Evolutionary conservation across 2,797 vertebrate species (phyloP).

Genomic region (Sphenodon punctatus): DNA sequence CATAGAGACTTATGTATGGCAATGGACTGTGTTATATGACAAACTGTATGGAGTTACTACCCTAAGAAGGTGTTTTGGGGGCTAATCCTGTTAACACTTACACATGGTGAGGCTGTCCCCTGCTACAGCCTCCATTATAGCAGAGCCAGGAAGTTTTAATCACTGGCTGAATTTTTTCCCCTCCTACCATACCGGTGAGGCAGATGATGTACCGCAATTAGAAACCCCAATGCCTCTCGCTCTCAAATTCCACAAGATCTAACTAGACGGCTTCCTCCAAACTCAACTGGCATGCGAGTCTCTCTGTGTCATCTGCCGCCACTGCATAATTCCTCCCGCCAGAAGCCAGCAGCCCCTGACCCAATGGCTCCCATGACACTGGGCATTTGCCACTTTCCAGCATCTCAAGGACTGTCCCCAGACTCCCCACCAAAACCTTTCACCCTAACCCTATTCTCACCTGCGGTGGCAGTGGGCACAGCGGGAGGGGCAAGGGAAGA

Average conservation of each 20-base stretch:
- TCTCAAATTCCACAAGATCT: slow-evolving; percentile 22
- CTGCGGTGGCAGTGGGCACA: too few species aligned
- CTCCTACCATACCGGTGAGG: neutral
- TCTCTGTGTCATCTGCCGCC: neutral
- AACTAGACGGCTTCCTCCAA: slow-evolving; percentile 18
- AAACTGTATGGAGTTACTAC: too few species aligned
- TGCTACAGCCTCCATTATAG: neutral
- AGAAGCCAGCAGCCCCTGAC: neutral
- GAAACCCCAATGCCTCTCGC: neutral
- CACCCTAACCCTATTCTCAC: too few species aligned
- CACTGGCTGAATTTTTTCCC: neutral
- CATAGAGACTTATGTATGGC: too few species aligned
- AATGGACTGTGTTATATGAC: too few species aligned
- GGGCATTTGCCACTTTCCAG: too few species aligned
- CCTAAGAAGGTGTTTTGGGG: too few species aligned
- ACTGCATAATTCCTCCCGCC: neutral
- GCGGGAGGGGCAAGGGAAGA: too few species aligned
- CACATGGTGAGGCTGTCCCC: too few species aligned
- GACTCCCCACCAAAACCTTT: neutral
- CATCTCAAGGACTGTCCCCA: neutral
- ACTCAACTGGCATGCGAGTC: neutral
- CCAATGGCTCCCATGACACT: neutral
- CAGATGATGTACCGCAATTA: neutral
- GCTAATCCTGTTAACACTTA: too few species aligned
- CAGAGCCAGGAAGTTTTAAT: neutral